Base-by-base conservation (phyloP, 2,888 invertebrate species). In the Zonitis immaculata region DNA sequence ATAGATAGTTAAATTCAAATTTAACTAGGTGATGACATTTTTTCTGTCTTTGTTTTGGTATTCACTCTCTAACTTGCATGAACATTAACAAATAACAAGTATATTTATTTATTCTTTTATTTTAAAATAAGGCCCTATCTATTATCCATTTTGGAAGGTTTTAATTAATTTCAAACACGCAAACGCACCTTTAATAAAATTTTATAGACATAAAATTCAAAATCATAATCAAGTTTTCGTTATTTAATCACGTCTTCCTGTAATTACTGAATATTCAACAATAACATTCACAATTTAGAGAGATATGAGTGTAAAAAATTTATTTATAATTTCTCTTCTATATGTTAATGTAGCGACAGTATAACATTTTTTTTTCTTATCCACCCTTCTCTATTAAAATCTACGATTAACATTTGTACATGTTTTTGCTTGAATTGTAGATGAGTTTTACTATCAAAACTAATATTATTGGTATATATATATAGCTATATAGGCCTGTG, bases 351-450 rank as follows among this genome's bases (percentile, higher is more conserved):
- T n/a, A n/a, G n/a, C n/a, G n/a, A n/a, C n/a, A n/a, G n/a, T n/a
- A n/a, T n/a, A n/a, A n/a, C n/a, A n/a, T n/a, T n/a, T n/a, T n/a
- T n/a, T n/a, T n/a, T n/a, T n/a, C n/a, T n/a, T n/a, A n/a, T n/a
- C n/a, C n/a, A n/a, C n/a, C n/a, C n/a, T n/a, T n/a, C n/a, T n/a
- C n/a, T n/a, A n/a, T n/a, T n/a, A n/a, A n/a, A 57, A 35, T 57
- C 51, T 47, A 51, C 60, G 60, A 62, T 62, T 62, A 62, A 59
- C 53, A 60, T 60, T 62, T 60, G 51, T 62, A 47, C 58, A 59
- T 60, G 59, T 54, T 59, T 54, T 58, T 45, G 53, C 48, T 49
- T 47, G 54, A 57, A 59, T 55, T 47, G 56, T 54, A 56, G 59
- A 57, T 56, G 56, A 50, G 61, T 44, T 57, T 59, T 61, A 59